These are phyloP conservation scores for Corythornis vintsioides DNA, from an alignment of 2,113 vertebrate species.

Conservation along the genomic window DNA sequence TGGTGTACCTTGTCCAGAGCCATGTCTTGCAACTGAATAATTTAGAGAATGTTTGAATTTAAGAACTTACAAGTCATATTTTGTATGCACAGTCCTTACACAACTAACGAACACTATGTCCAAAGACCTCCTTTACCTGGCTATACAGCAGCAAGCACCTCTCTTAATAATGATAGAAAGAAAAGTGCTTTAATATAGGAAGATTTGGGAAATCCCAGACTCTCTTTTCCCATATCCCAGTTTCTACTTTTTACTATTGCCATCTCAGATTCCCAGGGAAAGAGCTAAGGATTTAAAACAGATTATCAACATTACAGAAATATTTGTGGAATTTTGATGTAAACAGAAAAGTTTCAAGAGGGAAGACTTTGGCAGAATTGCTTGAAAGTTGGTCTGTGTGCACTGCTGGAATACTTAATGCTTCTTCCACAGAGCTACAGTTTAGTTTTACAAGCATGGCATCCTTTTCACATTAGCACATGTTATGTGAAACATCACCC, in stretches of 20 bases:
- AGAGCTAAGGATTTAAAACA: not conserved
- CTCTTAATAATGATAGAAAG: not conserved
- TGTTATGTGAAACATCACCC: not conserved
- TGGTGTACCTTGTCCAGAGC: not conserved
- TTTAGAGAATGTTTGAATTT: not conserved
- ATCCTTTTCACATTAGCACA: conserved; percentile 49
- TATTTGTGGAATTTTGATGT: not conserved
- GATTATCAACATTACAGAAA: not conserved
- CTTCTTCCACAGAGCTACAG: not conserved
- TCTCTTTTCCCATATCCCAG: not conserved
- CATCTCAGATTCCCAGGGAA: not conserved
- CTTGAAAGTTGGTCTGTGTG: not conserved
- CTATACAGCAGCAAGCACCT: not conserved
- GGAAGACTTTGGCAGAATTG: not conserved
- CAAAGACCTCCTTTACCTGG: not conserved
- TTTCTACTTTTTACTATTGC: not conserved
- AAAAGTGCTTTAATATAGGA: not conserved
- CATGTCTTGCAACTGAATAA: not conserved
- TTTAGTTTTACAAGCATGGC: conserved; percentile 46
- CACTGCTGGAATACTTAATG: not conserved
- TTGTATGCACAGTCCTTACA: not conserved
- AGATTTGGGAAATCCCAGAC: not conserved
- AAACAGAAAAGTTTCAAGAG: not conserved
- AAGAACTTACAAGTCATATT: not conserved
- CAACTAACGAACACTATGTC: not conserved